phyloP scores from a whole-genome alignment of 2,888 invertebrate species.

The Serripes groenlandicus region DNA sequence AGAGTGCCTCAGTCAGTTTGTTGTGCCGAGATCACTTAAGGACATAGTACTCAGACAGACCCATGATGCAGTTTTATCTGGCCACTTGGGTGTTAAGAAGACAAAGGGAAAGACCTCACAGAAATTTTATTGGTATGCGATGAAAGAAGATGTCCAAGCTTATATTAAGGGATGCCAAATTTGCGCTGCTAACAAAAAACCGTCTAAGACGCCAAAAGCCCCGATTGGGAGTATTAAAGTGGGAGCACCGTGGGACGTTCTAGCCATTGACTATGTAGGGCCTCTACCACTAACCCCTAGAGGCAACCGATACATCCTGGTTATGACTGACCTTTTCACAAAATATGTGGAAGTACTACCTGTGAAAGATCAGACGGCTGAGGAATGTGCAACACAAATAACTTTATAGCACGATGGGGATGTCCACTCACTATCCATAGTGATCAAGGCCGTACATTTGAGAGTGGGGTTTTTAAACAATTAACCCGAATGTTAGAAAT shows the following conservation, averaged over 20 bases:
- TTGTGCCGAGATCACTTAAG: not conserved
- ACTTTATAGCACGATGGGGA: constrained; percentile 41
- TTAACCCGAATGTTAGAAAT: constrained; percentile 36
- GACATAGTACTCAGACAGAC: not conserved
- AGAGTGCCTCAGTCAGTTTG: not conserved
- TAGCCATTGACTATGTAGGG: constrained; percentile 46
- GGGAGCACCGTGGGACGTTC: constrained; percentile 87
- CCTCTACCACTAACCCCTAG: constrained; percentile 47
- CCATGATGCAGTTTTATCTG: not conserved
- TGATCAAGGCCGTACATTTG: constrained; percentile 50
- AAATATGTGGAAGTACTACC: constrained; percentile 45
- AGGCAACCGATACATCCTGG: constrained; percentile 45
- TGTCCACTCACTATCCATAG: constrained; percentile 25
- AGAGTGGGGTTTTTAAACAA: constrained; percentile 43
- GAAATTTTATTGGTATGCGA: constrained; percentile 12
- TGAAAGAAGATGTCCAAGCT: not conserved
- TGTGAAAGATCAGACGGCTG: constrained; percentile 47
- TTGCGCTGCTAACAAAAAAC: not conserved
- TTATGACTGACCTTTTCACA: constrained; percentile 50
- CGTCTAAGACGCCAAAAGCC: not conserved
- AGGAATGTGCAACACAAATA: constrained; percentile 37
- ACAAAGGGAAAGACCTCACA: not conserved
- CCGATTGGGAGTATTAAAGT: constrained; percentile 92
- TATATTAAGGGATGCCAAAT: not conserved
- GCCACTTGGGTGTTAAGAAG: constrained; percentile 4